A percentile compares a stretch with the other conserved stretches of the same genome.
Conservation (phyloP, 30 jellyfish, hydroid and myxozoan genomes). For the Turritopsis dohrnii region DNA sequence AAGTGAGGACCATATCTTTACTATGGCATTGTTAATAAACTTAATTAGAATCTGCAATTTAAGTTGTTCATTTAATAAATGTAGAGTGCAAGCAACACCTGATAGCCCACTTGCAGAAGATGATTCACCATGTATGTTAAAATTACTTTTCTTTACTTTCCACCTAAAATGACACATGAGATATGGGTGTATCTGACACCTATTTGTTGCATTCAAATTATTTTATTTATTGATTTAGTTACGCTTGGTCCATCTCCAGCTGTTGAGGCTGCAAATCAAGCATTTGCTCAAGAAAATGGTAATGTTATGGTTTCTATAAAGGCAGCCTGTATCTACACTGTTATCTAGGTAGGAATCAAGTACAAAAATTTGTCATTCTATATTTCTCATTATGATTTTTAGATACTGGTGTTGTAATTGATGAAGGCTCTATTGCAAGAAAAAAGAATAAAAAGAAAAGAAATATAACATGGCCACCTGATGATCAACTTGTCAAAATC, state of each 20-base stretch:
- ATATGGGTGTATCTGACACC: too few species aligned
- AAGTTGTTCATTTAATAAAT: neutral
- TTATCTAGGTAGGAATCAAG: neutral
- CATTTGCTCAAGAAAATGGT: conserved; percentile 14
- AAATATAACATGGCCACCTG: conserved; percentile 81
- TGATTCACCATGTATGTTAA: neutral
- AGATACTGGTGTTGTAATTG: conserved; percentile 3
- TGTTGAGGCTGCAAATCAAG: conserved; percentile 36
- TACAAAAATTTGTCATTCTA: neutral
- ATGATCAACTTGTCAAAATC: conserved; percentile 47
- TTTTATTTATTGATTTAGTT: neutral
- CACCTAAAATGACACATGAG: too few species aligned
- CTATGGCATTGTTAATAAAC: neutral
- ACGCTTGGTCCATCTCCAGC: conserved; percentile 19
- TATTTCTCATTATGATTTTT: neutral
- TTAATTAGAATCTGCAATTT: neutral
- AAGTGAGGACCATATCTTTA: conserved; percentile 30
- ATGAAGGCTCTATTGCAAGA: conserved; percentile 35
- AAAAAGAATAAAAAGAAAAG: conserved; percentile 51
- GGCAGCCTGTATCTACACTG: neutral
- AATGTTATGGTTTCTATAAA: neutral
- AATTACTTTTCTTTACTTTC: neutral
- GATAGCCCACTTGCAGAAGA: neutral
- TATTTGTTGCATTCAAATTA: neutral
- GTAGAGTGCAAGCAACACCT: neutral